Evolutionary conservation across 2,888 invertebrate genomes (phyloP).

Genomic region (Papilio gigon): DNA sequence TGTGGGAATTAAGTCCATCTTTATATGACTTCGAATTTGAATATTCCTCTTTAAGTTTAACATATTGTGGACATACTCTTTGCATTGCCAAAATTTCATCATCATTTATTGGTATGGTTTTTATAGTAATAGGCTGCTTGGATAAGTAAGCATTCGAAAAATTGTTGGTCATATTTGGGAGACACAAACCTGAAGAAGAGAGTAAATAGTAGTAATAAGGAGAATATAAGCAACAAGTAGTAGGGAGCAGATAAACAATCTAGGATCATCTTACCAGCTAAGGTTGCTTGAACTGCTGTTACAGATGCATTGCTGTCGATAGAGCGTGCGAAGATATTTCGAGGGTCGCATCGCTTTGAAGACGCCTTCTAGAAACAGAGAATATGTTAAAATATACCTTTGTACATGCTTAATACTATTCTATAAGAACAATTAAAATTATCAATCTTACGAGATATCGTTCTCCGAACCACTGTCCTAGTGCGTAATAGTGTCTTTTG

Average conservation of each 20-base stretch:
- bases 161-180: neutral
- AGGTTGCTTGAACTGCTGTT: neutral
- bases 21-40: neutral
- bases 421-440: neutral
- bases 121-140: neutral
- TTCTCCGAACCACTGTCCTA: conserved; percentile 4
- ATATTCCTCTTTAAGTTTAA: neutral
- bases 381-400: neutral
- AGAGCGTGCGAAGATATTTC: neutral
- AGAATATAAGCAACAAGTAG: too few species aligned
- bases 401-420: neutral
- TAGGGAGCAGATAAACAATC: neutral
- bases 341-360: neutral
- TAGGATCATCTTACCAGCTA: neutral
- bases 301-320: neutral
- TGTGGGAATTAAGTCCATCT: neutral
- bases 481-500: neutral
- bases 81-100: neutral
- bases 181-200: neutral
- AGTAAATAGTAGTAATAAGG: neutral
- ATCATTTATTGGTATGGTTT: neutral
- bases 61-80: neutral
- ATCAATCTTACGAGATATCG: neutral
- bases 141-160: neutral
- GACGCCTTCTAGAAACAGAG: neutral